A percentile compares a stretch with the other conserved stretches of the same genome.
Conservation (phyloP, 2,888 invertebrate genomes). For the Aphidius colemani region DNA sequence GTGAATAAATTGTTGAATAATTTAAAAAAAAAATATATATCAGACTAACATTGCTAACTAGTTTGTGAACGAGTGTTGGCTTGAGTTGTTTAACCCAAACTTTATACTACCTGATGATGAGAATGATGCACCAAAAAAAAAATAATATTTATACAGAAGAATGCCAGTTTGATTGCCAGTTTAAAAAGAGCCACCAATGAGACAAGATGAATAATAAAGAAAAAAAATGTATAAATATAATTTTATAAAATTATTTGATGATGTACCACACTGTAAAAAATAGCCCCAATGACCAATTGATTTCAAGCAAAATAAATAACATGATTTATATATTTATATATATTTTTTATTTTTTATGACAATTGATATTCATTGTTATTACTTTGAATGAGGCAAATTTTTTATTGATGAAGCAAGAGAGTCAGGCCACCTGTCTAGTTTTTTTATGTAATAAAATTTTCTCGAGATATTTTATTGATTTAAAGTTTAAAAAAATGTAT, state of each 20-base stretch:
- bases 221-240: slow-evolving; percentile 1
- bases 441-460: too few relatives aligned
- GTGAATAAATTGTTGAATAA: slow-evolving; percentile 52
- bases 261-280: too few relatives aligned
- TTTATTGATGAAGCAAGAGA: too few relatives aligned
- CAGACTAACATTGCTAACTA: slow-evolving; percentile 15
- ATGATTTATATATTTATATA: slow-evolving; percentile 17
- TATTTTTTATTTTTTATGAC: not conserved
- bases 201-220: not conserved
- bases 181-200: slow-evolving; percentile 22
- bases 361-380: not conserved
- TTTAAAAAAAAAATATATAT: too few relatives aligned
- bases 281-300: slow-evolving; percentile 4
- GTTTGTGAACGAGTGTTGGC: slow-evolving; percentile 12
- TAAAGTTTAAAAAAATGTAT: too few relatives aligned
- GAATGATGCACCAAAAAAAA: not conserved
- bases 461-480: too few relatives aligned
- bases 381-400: too few relatives aligned
- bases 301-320: slow-evolving; percentile 22
- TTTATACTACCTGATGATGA: not conserved
- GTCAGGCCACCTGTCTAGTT: too few relatives aligned
- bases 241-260: too few relatives aligned
- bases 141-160: slow-evolving; percentile 22
- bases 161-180: slow-evolving; percentile 36
- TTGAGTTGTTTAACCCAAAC: not conserved